Base-by-base conservation (phyloP, 2,888 invertebrate species). In the Philhelius pedissequus region DNA sequence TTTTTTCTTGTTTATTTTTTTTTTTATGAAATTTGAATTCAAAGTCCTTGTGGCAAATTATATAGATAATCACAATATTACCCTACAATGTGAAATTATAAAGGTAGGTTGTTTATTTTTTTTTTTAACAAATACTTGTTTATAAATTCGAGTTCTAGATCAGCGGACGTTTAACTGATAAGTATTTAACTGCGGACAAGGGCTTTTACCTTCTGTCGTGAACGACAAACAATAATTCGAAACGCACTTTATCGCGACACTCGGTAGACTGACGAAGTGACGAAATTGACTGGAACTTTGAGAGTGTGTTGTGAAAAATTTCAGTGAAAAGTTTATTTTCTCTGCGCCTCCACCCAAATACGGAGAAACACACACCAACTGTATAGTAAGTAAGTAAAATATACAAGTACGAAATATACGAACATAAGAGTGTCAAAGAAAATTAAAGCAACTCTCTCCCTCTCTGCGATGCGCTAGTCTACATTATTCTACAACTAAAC, bases 241-340 rank as follows among this genome's bases (percentile, higher is more conserved):
- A 84, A 84, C 84, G 80, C 80, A 80, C 84, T 84, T 80, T 80
- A 71, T 76, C 84, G 76, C 84, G 84, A 80, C 84, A 80, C 84
- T 84, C 80, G 75, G 70, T 71, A 80, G 80, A 84, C 84, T 84
- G 66, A 84, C 50, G 30, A 71, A 70, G 80, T 84, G 66, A 84
- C 50, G 30, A 71, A 70, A 84, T 60, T 54, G 2, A 52, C 27
- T 52, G 27, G 9, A 52, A 27, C 25, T 79, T 66, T 79, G 58
- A 56, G 58, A 56, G 58, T 70, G 79, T 74, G 20, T 11, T 62
- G 60, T 69, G 68, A 62, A 70, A 64, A 64, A 43, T 50, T 58
- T 25, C 30, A 20, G 43, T 71, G 66, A 70, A 69, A 69, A 78
- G 68, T 73, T 73, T 40, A 60, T 13, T 35, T 13, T 45, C 45